Evolutionary conservation across 2,888 invertebrate genomes (phyloP).

Genomic region (Oscheius onirici): DNA sequence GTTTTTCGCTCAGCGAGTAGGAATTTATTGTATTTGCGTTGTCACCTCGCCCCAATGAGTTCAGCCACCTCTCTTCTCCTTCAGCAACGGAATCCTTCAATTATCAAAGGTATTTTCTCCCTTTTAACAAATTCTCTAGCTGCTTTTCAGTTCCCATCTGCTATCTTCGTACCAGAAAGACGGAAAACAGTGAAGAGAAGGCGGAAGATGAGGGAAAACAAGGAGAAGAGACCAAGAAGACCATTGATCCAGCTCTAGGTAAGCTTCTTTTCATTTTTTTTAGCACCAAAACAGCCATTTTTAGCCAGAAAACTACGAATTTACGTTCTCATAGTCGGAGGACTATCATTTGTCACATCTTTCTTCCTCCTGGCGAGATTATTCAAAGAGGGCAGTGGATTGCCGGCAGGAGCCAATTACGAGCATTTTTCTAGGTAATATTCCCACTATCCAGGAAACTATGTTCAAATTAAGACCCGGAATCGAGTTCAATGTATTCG

Average conservation of each 20-base stretch:
- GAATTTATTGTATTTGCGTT: background rate
- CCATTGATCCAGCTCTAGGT: slow-evolving; percentile 28
- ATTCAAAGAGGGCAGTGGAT: slow-evolving; percentile 43
- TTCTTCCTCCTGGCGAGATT: slow-evolving; percentile 47
- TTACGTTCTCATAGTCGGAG: slow-evolving; percentile 47
- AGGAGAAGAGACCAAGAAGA: background rate
- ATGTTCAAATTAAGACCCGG: slow-evolving; percentile 36
- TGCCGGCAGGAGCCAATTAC: slow-evolving; percentile 37
- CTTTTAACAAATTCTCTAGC: background rate
- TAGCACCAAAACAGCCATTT: background rate
- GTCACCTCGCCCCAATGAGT: background rate
- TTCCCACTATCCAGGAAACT: background rate
- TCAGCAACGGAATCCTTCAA: background rate
- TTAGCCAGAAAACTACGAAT: slow-evolving; percentile 50
- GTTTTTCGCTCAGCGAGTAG: background rate
- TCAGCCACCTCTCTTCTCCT: slow-evolving; percentile 2
- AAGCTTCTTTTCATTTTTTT: background rate
- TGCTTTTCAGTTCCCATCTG: slow-evolving; percentile 5
- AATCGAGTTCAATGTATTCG: slow-evolving; percentile 47
- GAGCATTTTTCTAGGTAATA: slow-evolving; percentile 43
- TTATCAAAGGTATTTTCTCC: background rate
- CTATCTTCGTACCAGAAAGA: slow-evolving; percentile 1
- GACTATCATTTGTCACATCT: slow-evolving; percentile 48
- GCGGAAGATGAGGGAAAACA: background rate
- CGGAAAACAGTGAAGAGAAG: slow-evolving; percentile 19